Conservation (phyloP, 2,888 invertebrate genomes). For the Caenorhabditis sp. region DNA sequence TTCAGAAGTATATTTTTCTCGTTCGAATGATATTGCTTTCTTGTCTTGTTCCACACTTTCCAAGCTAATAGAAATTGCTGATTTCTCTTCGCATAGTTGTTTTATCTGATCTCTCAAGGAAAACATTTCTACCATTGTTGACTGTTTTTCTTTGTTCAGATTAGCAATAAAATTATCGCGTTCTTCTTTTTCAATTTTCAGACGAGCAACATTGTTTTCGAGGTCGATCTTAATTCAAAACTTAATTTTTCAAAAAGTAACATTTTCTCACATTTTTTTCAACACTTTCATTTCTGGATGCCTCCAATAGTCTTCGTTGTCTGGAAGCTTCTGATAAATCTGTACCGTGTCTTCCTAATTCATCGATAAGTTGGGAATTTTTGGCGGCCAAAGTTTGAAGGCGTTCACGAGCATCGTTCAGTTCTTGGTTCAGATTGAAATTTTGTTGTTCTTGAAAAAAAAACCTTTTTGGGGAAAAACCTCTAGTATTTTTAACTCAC, state of each 20-base stretch:
- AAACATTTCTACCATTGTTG: constrained; percentile 33
- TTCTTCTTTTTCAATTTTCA: constrained; percentile 49
- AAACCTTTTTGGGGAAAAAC: not conserved
- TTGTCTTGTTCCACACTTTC: constrained; percentile 33
- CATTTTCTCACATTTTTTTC: constrained; percentile 18
- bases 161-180: constrained; percentile 43
- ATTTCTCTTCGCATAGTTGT: constrained; percentile 27
- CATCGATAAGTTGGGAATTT: constrained; percentile 19
- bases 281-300: constrained; percentile 30
- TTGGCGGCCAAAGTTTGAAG: constrained; percentile 15
- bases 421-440: constrained; percentile 38
- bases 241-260: not conserved
- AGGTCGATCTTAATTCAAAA: constrained; percentile 28
- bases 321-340: constrained; percentile 20
- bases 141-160: constrained; percentile 49
- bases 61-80: constrained; percentile 14
- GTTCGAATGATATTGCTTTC: constrained; percentile 32
- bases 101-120: constrained; percentile 37
- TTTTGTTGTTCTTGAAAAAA: constrained; percentile 21
- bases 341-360: constrained; percentile 8
- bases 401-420: constrained; percentile 18
- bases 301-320: constrained; percentile 29
- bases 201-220: constrained; percentile 31
- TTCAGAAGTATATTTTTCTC: constrained; percentile 34
- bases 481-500: not conserved